These are phyloP conservation scores for Clarias platycephalus DNA, from an alignment of 2,797 vertebrate genomes.

Conservation along the genomic window DNA sequence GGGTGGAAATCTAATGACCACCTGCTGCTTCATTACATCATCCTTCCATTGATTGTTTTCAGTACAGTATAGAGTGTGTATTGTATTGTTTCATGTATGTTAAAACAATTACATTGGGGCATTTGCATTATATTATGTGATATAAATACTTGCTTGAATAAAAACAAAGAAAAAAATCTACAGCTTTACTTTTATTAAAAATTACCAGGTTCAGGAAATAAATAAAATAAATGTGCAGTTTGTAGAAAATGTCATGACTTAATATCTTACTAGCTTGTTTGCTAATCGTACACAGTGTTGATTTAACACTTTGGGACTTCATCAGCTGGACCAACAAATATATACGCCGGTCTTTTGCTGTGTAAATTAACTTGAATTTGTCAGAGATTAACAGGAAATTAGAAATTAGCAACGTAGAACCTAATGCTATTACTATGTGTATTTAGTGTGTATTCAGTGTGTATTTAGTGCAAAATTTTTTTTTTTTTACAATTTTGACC, in stretches of 20 bases:
- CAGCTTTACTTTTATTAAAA: too few species aligned
- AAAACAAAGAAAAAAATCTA: too few species aligned
- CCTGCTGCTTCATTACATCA: background rate
- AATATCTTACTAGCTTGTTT: background rate
- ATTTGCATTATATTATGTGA: background rate
- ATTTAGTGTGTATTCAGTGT: background rate
- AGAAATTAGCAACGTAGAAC: background rate
- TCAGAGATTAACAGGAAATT: background rate
- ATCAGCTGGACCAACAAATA: too few species aligned
- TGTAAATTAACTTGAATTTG: too few species aligned
- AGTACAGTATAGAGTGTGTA: background rate
- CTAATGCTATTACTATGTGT: background rate
- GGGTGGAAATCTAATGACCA: background rate
- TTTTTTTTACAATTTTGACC: background rate
- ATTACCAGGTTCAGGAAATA: too few species aligned
- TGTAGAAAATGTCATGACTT: too few species aligned
- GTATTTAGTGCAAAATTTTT: background rate
- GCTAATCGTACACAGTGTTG: too few species aligned
- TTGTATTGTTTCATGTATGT: background rate
- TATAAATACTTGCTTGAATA: background rate
- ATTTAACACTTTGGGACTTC: too few species aligned
- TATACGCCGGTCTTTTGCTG: too few species aligned
- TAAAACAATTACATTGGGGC: background rate
- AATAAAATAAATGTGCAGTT: too few species aligned
- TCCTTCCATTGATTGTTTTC: background rate